These are phyloP conservation scores for Rhagologus leucostigma DNA, from an alignment of 2,113 vertebrate genomes.

Conservation along the genomic window DNA sequence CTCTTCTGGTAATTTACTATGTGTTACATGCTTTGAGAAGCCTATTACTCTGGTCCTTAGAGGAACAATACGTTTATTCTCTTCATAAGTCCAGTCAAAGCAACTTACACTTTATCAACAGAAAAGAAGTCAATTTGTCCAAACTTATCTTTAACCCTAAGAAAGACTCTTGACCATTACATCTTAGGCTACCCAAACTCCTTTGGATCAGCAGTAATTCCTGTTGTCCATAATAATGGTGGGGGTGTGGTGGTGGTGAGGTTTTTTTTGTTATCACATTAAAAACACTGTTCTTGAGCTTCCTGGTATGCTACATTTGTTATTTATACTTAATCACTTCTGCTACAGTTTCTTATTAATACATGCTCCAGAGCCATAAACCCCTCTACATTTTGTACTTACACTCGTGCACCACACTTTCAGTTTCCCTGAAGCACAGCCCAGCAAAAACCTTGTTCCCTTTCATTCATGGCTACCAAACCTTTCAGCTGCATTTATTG, in stretches of 20 bases:
- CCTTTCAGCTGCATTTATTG: not conserved
- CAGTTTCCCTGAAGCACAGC: not conserved
- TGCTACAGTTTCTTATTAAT: not conserved
- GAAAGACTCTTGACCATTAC: not conserved
- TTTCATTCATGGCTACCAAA: constrained; percentile 3
- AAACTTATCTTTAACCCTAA: not conserved
- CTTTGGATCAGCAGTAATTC: not conserved
- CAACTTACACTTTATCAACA: not conserved
- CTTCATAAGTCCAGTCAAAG: not conserved
- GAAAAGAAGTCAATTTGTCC: not conserved
- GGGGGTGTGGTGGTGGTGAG: fast-evolving
- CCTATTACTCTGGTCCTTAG: not conserved
- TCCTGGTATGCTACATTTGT: not conserved
- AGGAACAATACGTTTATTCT: not conserved
- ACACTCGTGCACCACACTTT: not conserved
- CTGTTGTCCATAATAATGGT: not conserved
- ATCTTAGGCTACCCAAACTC: not conserved
- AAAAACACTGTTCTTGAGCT: not conserved
- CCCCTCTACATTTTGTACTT: not conserved
- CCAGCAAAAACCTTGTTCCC: not conserved
- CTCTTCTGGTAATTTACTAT: not conserved
- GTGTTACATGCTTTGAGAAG: not conserved
- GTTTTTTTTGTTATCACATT: not conserved
- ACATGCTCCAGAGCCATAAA: not conserved
- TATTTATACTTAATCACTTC: not conserved